Percentiles rank a stretch among this genome's conserved stretches.
Conservation (phyloP, 1,140 invertebrate species). For the Caenorhabditis brenneri region DNA sequence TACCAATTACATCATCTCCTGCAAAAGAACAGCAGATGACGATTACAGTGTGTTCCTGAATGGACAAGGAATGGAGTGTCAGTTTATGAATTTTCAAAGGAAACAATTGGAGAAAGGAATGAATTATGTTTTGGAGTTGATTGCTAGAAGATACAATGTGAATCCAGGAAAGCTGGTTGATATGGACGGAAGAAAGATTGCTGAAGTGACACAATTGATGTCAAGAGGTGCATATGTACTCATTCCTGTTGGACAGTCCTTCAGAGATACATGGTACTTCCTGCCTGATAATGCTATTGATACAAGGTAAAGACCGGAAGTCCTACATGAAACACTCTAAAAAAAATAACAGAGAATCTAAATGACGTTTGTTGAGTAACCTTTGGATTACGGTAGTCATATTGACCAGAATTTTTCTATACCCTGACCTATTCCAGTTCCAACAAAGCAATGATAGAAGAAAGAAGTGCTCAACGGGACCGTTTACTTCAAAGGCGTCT, state of each 20-base stretch:
- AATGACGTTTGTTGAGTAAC: no score
- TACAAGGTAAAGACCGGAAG: slow-evolving; percentile 59
- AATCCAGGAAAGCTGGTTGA: slow-evolving; percentile 62
- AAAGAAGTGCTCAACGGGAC: slow-evolving; percentile 57
- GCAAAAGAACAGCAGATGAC: slow-evolving; percentile 4
- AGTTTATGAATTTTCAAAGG: slow-evolving; percentile 58
- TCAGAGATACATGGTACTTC: slow-evolving; percentile 65
- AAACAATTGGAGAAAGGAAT: slow-evolving; percentile 62
- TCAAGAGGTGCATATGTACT: slow-evolving; percentile 62
- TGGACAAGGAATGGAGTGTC: slow-evolving; percentile 62
- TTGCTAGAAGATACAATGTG: slow-evolving; percentile 59
- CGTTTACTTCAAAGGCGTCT: slow-evolving; percentile 51
- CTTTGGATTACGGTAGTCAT: no score
- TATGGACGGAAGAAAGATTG: slow-evolving; percentile 61
- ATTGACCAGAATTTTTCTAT: neutral
- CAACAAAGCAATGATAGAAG: slow-evolving; percentile 44
- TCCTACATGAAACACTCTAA: no score
- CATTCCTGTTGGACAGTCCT: slow-evolving; percentile 60
- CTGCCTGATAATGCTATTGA: slow-evolving; percentile 65
- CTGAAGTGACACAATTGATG: slow-evolving; percentile 59
- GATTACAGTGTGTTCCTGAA: slow-evolving; percentile 61
- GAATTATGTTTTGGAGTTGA: slow-evolving; percentile 61
- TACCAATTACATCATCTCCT: slow-evolving; percentile 20
- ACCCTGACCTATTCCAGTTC: no score
- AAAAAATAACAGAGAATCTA: no score